Evolutionary conservation across 2,888 invertebrate genomes (phyloP), one percentile per base, ranked within the genome.

Genomic region (Euspilapteryx auroguttella): DNA sequence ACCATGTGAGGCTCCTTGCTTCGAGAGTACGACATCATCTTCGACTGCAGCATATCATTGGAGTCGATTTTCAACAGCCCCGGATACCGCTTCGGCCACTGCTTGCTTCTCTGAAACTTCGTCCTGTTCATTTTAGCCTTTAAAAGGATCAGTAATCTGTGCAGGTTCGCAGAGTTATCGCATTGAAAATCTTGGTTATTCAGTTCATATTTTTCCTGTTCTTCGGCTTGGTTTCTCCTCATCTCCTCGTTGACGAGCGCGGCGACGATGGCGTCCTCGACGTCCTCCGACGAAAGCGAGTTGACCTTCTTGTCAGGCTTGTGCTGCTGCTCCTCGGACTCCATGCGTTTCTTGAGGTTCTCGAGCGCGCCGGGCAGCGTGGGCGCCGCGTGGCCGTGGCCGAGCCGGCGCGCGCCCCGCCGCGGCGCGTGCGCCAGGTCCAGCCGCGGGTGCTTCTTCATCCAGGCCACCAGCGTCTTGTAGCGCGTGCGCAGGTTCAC

Each of bases 401-500:
- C 38, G 1, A 69, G 39, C 1, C 57, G 42, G 0, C 55, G 55
- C 11, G 50, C 51, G 2, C 42, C 55, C 25, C 71, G 52, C n/a
- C 77, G 55, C 1, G 69, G 77, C 33, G 69, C 69, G 25, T 48
- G 38, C 11, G 42, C 33, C 3, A 78, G 35, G 26, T 56, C 55
- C 10, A 41, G 32, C 28, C 65, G 39, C 1, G 80, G 81, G 52
- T 80, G 45, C 13, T 57, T 53, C 30, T 62, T 54, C 27, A 81
- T 54, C 62, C 77, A 81, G 32, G 56, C 65, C 25, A 59, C 43
- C n/a, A 85, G 66, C 1, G 78, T 76, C 1, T 51, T 24, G 44
- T 79, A 81, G 13, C 87, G 77, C 27, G 83, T 79, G 21, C 86
- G 69, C 27, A 85, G 62, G 40, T 83, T 78, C 2, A 66, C 68